Conservation (phyloP, 2,113 vertebrate genomes). For the Cercopithecus mona region DNA sequence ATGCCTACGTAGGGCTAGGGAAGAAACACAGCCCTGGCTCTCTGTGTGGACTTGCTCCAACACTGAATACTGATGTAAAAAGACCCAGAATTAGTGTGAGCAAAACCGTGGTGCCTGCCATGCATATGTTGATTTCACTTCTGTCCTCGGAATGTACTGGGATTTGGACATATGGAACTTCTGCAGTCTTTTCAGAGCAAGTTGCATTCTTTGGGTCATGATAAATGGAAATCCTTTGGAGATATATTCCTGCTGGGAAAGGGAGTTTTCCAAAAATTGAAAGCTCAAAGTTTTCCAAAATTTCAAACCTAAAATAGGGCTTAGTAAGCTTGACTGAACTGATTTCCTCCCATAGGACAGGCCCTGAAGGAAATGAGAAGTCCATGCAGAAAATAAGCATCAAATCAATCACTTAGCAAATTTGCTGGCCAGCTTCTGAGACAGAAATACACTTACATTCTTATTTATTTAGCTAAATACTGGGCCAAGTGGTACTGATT, state of each 20-base stretch:
- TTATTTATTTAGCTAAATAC: slow-evolving; percentile 55
- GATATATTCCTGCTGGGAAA: not conserved
- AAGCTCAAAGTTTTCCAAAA: not conserved
- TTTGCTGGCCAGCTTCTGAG: slow-evolving; percentile 37
- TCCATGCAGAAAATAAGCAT: slow-evolving; percentile 57
- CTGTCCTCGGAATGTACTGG: not conserved
- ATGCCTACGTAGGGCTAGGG: not conserved
- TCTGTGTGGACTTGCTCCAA: not conserved
- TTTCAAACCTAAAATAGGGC: not conserved
- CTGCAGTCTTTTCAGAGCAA: not conserved
- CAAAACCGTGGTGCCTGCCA: not conserved
- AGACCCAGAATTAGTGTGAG: accelerated
- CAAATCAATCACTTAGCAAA: slow-evolving; percentile 64
- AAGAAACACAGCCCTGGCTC: not conserved
- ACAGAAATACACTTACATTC: not conserved
- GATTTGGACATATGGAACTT: not conserved
- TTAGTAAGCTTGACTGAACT: slow-evolving; percentile 25
- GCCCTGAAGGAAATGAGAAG: slow-evolving; percentile 1
- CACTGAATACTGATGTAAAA: not conserved
- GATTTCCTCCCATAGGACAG: slow-evolving; percentile 4
- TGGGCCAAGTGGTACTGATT: not conserved
- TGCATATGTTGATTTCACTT: not conserved
- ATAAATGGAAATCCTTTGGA: not conserved
- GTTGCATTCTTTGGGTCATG: not conserved
- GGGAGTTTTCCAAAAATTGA: not conserved